Conservation (phyloP, 2,113 vertebrate genomes). For the Crotalus horridus region DNA sequence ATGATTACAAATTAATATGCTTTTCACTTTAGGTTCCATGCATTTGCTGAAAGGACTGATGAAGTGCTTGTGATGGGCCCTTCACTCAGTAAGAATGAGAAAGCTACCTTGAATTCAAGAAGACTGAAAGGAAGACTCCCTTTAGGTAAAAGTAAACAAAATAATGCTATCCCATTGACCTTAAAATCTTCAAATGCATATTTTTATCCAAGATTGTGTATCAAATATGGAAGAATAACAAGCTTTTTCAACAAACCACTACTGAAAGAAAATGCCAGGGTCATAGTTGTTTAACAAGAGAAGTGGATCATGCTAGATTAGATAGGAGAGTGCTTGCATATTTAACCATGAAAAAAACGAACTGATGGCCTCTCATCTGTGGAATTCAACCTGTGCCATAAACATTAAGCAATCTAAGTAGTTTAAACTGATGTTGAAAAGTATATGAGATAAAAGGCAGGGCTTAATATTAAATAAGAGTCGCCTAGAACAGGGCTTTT, state of each 20-base stretch:
- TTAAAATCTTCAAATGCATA: not conserved
- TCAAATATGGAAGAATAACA: not conserved
- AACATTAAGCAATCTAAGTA: not conserved
- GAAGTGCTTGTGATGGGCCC: constrained; percentile 31
- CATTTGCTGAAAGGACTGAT: constrained; percentile 68
- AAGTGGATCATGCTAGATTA: not conserved
- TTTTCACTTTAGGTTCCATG: constrained; percentile 74
- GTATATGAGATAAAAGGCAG: not conserved
- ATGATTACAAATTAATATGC: constrained; percentile 14
- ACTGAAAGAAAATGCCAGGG: not conserved
- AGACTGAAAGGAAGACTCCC: constrained; percentile 65
- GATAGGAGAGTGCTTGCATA: not conserved
- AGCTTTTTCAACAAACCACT: not conserved
- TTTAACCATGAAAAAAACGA: not conserved
- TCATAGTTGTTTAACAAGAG: not conserved
- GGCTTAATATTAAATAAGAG: not conserved
- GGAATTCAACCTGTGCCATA: not conserved
- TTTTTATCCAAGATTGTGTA: not conserved
- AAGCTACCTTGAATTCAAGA: constrained; percentile 42
- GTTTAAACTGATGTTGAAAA: not conserved
- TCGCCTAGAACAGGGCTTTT: not conserved
- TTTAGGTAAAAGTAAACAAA: constrained; percentile 66
- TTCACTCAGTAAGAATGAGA: constrained; percentile 42
- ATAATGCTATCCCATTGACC: not conserved
- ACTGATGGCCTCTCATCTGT: not conserved